phyloP scores from a whole-genome alignment of 1,140 invertebrate species.

The Atta cephalotes region DNA sequence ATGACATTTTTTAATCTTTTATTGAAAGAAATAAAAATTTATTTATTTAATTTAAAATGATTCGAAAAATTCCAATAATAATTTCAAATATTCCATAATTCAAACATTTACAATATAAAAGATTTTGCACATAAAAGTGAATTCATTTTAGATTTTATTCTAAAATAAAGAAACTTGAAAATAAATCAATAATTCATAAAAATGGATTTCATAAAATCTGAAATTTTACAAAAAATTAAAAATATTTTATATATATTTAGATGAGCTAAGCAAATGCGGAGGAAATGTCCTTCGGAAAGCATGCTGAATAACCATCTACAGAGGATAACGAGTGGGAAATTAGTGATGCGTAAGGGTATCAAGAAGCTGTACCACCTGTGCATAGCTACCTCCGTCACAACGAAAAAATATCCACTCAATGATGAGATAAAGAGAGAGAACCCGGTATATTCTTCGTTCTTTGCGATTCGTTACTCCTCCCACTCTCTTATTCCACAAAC shows the following conservation, averaged over 20 bases:
- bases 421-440: constrained; percentile 43
- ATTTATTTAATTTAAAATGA: neutral
- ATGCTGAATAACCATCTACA: constrained; percentile 72
- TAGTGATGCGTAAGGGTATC: constrained; percentile 83
- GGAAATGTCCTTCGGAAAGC: constrained; percentile 58
- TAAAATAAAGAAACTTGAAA: neutral
- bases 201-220: no score
- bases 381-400: constrained; percentile 18
- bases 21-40: neutral
- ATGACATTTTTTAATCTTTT: neutral
- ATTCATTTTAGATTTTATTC: no score
- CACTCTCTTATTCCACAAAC: constrained; percentile 70
- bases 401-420: constrained; percentile 21
- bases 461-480: constrained; percentile 71
- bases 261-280: constrained; percentile 65
- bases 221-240: no score
- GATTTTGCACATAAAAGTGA: neutral
- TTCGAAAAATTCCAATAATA: neutral
- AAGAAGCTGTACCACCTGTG: constrained; percentile 81
- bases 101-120: neutral
- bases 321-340: constrained; percentile 82
- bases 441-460: constrained; percentile 39
- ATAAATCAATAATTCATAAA: no score
- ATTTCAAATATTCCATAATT: neutral
- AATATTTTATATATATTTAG: neutral